These are phyloP conservation scores for Drosophila obscura DNA, from an alignment of 1,140 invertebrate species.

Conservation along the genomic window DNA sequence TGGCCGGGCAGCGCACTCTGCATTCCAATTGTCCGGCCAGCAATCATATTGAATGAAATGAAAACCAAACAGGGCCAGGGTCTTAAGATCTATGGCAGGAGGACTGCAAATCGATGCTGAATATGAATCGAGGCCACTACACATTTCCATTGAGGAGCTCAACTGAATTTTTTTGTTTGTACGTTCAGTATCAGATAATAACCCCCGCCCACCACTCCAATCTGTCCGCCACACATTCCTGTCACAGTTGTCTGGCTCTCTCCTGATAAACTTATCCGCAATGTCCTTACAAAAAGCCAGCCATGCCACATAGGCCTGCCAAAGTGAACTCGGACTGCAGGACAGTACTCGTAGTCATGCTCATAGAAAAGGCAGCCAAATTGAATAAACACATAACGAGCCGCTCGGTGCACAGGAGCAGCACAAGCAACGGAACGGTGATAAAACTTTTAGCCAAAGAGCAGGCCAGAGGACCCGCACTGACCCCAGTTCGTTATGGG, in stretches of 20 bases:
- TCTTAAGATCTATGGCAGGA: constrained; percentile 1
- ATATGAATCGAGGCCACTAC: too few species aligned
- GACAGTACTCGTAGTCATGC: constrained; percentile 5
- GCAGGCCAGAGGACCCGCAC: constrained; percentile 38
- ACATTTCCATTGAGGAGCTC: too few species aligned
- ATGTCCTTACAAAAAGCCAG: constrained; percentile 53
- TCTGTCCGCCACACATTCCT: not conserved
- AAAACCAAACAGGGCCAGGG: not conserved
- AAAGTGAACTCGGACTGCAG: constrained; percentile 36
- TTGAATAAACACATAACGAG: constrained; percentile 82
- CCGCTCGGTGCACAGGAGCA: constrained; percentile 51
- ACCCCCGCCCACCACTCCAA: not conserved
- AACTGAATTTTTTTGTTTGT: not conserved
- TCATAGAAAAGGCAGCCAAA: constrained; percentile 44
- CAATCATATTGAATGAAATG: constrained; percentile 31
- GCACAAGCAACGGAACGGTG: constrained; percentile 62
- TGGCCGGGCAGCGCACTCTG: constrained; percentile 11
- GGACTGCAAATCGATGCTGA: too few species aligned
- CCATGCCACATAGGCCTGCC: constrained; percentile 37
- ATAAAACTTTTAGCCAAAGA: constrained; percentile 77
- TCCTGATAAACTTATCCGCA: constrained; percentile 63
- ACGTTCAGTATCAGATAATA: constrained; percentile 4
- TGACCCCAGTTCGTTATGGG: constrained; percentile 72
- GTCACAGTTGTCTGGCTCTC: not conserved
- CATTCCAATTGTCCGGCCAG: constrained; percentile 30